phyloP scores from a whole-genome alignment of 2,888 invertebrate genomes.

The Caenorhabditis sp. region DNA sequence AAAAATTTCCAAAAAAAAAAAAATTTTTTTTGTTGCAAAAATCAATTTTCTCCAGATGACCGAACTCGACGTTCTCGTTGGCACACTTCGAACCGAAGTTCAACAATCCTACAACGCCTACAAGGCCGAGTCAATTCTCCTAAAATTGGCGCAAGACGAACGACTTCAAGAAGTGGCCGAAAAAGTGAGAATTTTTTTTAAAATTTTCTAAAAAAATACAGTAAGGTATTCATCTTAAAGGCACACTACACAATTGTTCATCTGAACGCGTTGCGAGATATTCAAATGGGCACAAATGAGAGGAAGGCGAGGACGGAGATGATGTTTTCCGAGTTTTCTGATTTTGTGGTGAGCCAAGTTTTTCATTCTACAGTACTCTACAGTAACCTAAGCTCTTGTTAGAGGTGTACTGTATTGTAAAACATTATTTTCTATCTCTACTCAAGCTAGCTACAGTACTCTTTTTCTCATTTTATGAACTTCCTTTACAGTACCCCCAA shows the following conservation, averaged over 20 bases:
- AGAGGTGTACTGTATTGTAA: too few relatives aligned
- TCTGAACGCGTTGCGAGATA: conserved; percentile 41
- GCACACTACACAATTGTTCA: conserved; percentile 56
- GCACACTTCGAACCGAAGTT: conserved; percentile 51
- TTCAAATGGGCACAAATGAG: conserved; percentile 48
- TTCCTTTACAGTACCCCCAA: too few relatives aligned
- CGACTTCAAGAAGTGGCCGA: conserved; percentile 49
- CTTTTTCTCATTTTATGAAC: too few relatives aligned
- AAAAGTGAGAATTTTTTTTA: too few relatives aligned
- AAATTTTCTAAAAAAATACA: too few relatives aligned
- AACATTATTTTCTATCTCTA: too few relatives aligned
- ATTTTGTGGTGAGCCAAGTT: not conserved
- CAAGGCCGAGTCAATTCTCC: conserved; percentile 50
- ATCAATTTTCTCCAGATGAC: conserved; percentile 40
- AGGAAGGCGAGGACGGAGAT: conserved; percentile 50
- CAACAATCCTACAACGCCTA: conserved; percentile 50
- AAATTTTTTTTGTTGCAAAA: not conserved
- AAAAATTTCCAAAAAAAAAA: not conserved
- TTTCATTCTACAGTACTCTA: not conserved
- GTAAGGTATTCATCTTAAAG: conserved; percentile 18
- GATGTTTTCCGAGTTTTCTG: not conserved
- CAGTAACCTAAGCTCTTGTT: too few relatives aligned
- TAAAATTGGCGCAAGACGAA: conserved; percentile 49
- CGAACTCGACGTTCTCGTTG: conserved; percentile 53
- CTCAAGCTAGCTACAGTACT: too few relatives aligned